Evolutionary conservation across 2,797 vertebrate species (phyloP), one percentile per base, ranked within the genome.

Genomic region (Anabas testudineus): DNA sequence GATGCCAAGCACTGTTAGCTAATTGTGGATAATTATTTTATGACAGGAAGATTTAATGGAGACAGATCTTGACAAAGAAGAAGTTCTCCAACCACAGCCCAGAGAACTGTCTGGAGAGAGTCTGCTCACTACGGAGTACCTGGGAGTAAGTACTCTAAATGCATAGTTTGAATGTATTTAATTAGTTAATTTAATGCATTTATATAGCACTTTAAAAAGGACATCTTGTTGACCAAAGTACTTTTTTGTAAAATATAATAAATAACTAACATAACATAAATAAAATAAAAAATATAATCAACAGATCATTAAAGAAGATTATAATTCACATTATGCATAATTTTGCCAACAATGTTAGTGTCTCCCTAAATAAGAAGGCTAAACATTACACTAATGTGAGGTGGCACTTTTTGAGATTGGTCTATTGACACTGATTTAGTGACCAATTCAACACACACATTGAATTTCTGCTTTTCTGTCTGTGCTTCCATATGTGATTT

Each of bases 51-150:
- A 97, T 75, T 79, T 91, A 72, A 93, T 97, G 93, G 97, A 99
- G 68, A 90, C 94, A 0, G 96, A 97, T 53, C 85, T 97, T 67
- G 96, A 99, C 89, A 96, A 95, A 87, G 96, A 97, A 9, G 98
- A 99, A 74, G 83, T 95, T 65, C 89, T 99, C 48, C 94, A 96
- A 0, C 95, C 96, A 24, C 95, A 97, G 66, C 86, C 93, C 3
- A 94, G 95, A 32, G 97, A 99, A 30, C 95, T 99, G 48, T 91
- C 90, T 2, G 97, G 98, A 36, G 98, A 99, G 90, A 95, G 95
- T 66, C 94, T 99, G 60, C 95, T 99, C 74, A 99, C 96, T 47
- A 96, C 96, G 0, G 96, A 99, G 76, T 99, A 99, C 82, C 86
- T 99, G 57, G 98, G 97, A 56, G 97, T 99, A 92, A 92, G 97